Base-by-base conservation (phyloP, 2,797 vertebrate genomes). In the Borostomias antarcticus region DNA sequence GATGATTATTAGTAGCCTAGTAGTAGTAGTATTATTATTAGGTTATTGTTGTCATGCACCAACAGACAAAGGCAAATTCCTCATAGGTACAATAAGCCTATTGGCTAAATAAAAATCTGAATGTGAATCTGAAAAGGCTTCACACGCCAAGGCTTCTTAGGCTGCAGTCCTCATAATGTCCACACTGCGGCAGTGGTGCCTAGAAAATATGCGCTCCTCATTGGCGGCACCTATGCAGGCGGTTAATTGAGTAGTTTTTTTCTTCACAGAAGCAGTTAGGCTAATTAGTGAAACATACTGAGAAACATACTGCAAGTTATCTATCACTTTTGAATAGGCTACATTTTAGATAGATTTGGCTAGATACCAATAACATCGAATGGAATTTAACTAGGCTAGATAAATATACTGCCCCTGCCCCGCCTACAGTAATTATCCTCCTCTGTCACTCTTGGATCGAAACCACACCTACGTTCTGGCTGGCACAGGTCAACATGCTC, bases 391-490 rank as follows among this genome's bases (percentile, higher is more conserved):
- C 11, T 15, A 13, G 37, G 37, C 15, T 11, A 40, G 15, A 10
- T 35, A 35, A 35, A 10, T 35, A 35, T 35, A 35, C 19, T 21
- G 19, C 47, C 19, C 32, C 32, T 23, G 33, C 3, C 54, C 17
- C 54, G 30, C 29, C n/a, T 21, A 19, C 4, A 11, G 21, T 21
- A 21, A 58, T 58, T 17, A 21, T 13, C 57, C 21, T 15, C 11
- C 21, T 23, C 9, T 21, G 32, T 19, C 21, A 6, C 6, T 9
- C 4, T 25, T 43, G 10, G 5, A 19, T 21, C 30, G 61, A 62
- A 65, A 70, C 76, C 66, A 70, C 76, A 83, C 74, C 70, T 75
- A 73, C 58, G 50, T 47, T 61, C 37, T 32, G 26, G 15, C 26
- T 57, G 51, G 59, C 72, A 51, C 56, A 69, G 65, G 72, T 67